These are phyloP conservation scores for Cryptotis parvus DNA, from an alignment of 2,113 vertebrate genomes.

Conservation along the genomic window DNA sequence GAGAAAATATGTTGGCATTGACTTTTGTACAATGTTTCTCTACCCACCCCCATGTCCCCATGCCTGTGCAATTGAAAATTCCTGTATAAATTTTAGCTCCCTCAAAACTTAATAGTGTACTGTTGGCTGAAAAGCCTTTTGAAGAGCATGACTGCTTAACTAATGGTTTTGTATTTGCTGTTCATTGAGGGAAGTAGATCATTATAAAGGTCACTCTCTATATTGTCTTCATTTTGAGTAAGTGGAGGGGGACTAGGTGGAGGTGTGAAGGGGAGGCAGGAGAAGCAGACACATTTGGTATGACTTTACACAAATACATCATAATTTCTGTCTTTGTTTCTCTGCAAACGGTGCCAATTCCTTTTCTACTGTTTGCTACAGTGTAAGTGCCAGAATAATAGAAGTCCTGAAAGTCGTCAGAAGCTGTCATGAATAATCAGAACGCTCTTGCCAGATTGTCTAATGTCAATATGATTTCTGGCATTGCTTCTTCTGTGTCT, in stretches of 20 bases:
- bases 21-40: not conserved
- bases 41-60: too few relatives aligned
- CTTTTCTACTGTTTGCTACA: not conserved
- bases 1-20: not conserved
- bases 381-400: not conserved
- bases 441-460: not conserved
- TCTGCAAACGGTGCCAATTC: not conserved
- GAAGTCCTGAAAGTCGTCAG: not conserved
- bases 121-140: not conserved
- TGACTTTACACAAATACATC: not conserved
- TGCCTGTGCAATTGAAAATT: not conserved
- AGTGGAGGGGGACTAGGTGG: not conserved
- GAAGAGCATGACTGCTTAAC: not conserved
- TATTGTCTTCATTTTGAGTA: not conserved
- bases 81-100: not conserved
- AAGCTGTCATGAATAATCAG: not conserved
- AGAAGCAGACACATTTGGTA: not conserved
- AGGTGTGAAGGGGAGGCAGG: not conserved
- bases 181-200: not conserved
- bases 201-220: not conserved
- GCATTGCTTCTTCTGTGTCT: not conserved
- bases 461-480: not conserved
- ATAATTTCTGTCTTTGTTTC: not conserved
- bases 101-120: not conserved
- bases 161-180: not conserved